These are phyloP conservation scores for Dolichoris vasculosae DNA, from an alignment of 1,140 invertebrate species.

Conservation along the genomic window DNA sequence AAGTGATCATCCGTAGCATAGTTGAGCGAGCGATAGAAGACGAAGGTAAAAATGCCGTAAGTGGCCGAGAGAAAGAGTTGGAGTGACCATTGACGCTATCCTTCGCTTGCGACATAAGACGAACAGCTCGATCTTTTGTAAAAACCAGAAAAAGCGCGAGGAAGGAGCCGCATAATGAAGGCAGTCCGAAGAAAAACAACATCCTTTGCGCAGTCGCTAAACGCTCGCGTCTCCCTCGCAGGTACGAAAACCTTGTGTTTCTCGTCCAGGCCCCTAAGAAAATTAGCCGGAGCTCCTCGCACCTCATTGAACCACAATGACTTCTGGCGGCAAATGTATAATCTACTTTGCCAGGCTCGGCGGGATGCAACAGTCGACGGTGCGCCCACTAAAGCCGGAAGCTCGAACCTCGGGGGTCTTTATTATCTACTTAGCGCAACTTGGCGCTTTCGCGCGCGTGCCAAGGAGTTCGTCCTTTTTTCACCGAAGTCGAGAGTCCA, in stretches of 20 bases:
- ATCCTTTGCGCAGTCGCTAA: background rate
- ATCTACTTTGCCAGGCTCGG: conserved; percentile 41
- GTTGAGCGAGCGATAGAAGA: background rate
- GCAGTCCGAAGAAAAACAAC: background rate
- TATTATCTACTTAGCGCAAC: conserved; percentile 62
- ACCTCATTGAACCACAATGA: conserved; percentile 49
- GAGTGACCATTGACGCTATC: background rate
- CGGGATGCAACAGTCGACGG: background rate
- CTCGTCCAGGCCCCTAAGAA: background rate
- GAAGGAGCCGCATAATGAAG: background rate
- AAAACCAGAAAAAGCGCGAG: background rate
- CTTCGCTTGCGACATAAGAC: background rate
- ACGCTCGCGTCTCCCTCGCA: background rate
- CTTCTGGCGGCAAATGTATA: conserved; percentile 47
- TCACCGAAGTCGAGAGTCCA: background rate
- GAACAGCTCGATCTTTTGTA: background rate
- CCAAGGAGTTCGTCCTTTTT: background rate
- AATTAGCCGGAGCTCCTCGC: conserved; percentile 23
- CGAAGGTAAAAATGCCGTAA: background rate
- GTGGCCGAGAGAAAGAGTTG: background rate
- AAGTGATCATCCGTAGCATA: background rate
- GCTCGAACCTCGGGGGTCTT: conserved; percentile 43
- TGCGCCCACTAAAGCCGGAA: conserved; percentile 35
- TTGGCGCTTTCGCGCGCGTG: conserved; percentile 33
- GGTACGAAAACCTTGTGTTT: background rate